Percentiles rank a stretch among this genome's conserved stretches.
Evolutionary conservation across 2,888 invertebrate genomes (phyloP).

Genomic region (Scaptomyza cyrtandrae): DNA sequence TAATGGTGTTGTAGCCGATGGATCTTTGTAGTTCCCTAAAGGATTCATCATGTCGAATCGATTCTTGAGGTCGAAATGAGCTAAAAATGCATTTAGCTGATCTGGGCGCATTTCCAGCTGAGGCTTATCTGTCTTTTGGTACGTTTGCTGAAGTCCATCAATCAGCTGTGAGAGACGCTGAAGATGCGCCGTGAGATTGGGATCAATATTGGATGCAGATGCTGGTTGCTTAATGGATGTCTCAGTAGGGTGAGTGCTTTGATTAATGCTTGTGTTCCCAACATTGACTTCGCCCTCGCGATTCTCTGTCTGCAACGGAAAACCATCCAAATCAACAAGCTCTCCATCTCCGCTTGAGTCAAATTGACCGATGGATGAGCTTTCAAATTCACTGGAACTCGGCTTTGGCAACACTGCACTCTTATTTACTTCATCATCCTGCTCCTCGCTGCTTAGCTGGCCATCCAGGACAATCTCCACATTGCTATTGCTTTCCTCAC

Average conservation of each 20-base stretch:
- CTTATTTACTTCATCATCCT: slow-evolving; percentile 31
- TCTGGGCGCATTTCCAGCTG: slow-evolving; percentile 81
- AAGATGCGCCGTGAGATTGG: slow-evolving; percentile 81
- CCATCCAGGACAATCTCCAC: slow-evolving; percentile 68
- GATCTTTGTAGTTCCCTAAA: slow-evolving; percentile 3
- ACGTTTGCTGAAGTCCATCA: slow-evolving; percentile 82
- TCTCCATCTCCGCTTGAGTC: slow-evolving; percentile 83
- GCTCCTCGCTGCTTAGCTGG: slow-evolving; percentile 67
- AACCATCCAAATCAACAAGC: slow-evolving; percentile 66
- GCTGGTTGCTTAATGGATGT: slow-evolving; percentile 3
- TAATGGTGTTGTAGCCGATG: background rate
- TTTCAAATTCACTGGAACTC: slow-evolving; percentile 37
- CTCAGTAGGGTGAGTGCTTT: background rate
- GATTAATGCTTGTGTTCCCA: slow-evolving; percentile 3
- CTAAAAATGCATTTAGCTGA: slow-evolving; percentile 84
- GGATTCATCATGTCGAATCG: slow-evolving; percentile 78
- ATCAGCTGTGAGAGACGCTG: slow-evolving; percentile 84
- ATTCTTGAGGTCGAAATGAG: slow-evolving; percentile 83
- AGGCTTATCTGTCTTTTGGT: slow-evolving; percentile 72
- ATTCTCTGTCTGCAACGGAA: slow-evolving; percentile 59
- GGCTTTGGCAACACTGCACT: background rate
- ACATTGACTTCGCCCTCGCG: slow-evolving; percentile 53
- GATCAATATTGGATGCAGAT: slow-evolving; percentile 71
- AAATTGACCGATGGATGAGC: slow-evolving; percentile 46
- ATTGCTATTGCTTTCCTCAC: slow-evolving; percentile 61